Base-by-base conservation (phyloP, 2,888 invertebrate species). In the Choristoneura rosaceana region DNA sequence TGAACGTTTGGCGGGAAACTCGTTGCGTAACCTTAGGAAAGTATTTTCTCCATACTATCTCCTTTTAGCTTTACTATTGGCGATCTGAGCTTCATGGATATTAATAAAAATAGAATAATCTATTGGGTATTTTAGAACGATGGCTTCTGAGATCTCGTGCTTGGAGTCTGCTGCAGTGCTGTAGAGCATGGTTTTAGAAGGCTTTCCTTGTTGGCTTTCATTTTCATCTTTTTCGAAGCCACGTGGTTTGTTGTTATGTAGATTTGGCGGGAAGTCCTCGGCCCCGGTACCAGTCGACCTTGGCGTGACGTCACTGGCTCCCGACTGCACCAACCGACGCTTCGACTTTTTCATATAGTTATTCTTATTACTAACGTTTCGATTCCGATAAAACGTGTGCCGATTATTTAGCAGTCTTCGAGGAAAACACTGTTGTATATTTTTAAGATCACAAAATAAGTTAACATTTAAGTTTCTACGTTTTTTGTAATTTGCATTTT, bases 271-370 rank as follows among this genome's bases (percentile, higher is more conserved):
- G 92, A 93, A 91, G 76, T 76, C 71, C 74, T 75, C 69, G 78
- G 76, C 83, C 80, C 81, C 82, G 84, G 81, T 80, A 89, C 89
- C 88, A 81, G 91, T 86, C 89, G 93, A 84, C 93, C 93, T 93
- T 94, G 93, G 84, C 85, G 79, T 90, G 88, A 92, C 93, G 92
- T 92, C 92, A 93, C 82, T 92, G 91, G 89, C 73, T 93, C 92
- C 90, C 85, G 87, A 81, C 87, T 90, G 89, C 88, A 89, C 80
- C 85, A 83, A 84, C 83, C 81, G 85, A 86, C 85, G 79, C 82
- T 66, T 73, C 61, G 50, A 41, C 80, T 84, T 88, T 90, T 90
- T 89, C 88, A 82, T 80, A 80, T 61, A 45, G 80, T 81, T 82
- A 85, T 83, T 85, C 87, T 83, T 84, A 81, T 84, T 84, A 83